Evolutionary conservation across 1,140 invertebrate genomes (phyloP).

Genomic region (Euura saliciscinereae): DNA sequence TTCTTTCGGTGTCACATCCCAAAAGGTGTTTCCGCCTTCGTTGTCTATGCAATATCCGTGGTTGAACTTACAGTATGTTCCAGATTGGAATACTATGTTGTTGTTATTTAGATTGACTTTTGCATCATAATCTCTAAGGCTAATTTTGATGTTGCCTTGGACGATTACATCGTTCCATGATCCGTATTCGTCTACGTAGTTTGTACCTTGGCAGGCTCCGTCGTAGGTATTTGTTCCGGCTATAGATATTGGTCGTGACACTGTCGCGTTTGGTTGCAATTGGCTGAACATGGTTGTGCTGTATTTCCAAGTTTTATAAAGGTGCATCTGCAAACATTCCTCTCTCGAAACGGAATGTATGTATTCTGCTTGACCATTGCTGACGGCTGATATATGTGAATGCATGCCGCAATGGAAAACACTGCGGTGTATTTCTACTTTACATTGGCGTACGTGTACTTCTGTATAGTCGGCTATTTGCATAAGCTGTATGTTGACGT

Average conservation of each 20-base stretch:
- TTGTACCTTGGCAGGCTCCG: neutral
- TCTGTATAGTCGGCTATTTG: no score
- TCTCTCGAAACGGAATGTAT: neutral
- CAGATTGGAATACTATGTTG: neutral
- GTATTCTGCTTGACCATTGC: neutral
- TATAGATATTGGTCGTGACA: neutral
- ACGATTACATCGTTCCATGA: neutral
- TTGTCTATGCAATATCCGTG: constrained; percentile 16
- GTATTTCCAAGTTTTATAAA: neutral
- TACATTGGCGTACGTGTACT: no score
- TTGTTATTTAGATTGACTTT: neutral
- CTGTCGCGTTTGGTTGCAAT: neutral
- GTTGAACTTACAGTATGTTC: neutral
- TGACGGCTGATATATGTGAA: neutral
- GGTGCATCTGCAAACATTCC: neutral
- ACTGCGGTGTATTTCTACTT: neutral
- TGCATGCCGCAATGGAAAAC: neutral
- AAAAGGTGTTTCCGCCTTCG: constrained; percentile 21
- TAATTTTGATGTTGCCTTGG: neutral
- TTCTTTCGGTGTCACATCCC: neutral
- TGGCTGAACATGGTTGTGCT: neutral
- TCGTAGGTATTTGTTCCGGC: neutral
- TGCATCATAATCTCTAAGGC: neutral
- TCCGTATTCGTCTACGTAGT: neutral
- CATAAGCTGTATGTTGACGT: no score